Base-by-base conservation (phyloP, 2,888 invertebrate genomes). In the Aspidiotus destructor region DNA sequence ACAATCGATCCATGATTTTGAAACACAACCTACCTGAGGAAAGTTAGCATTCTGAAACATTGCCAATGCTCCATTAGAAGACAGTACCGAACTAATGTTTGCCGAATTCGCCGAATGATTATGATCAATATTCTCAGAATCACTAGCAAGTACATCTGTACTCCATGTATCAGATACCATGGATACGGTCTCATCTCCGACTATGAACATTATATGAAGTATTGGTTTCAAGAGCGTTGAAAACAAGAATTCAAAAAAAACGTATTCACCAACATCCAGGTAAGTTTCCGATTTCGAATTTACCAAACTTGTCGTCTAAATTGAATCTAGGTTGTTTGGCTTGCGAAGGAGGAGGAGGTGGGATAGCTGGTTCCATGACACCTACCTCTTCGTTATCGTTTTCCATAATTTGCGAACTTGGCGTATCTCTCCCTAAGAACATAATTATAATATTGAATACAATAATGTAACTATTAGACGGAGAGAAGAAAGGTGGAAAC, bases 131-230 rank as follows among this genome's bases (percentile, higher is more conserved):
- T 90, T 90, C 79, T 98, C 98, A 11, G 93, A 94, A 78, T 98
- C 98, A 68, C 94, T 95, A 0, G 96, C 96, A 69, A 97, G 79
- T 60, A 98, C 98, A 78, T 98, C 98, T 0, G 98, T 98, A 73
- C 95, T 95, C 98, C 98, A 98, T 0, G 96, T 96, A 77, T 99
- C 98, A 60, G 95, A 95, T 74, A 98, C 95, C 75, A 97, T 87
- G 52, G 96, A 97, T 52, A 95, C 88, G 0, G 95, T 95, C 79
- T 98, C 98, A 77, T 97, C 97, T 1, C 90, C 91, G 78, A 84
- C 84, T 73, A 57, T n/a, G 15, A 62, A 60, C n/a, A 8, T 15
- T 6, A 60, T 41, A 41, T 42, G 48, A 8, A 13, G 13, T n/a
- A n/a, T n/a, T n/a, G n/a, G n/a, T n/a, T n/a, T n/a, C n/a, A n/a